Percentiles rank a stretch among this genome's conserved stretches.
These are phyloP conservation scores for Ornithoptera alexandrae DNA, from an alignment of 2,888 invertebrate species.

Conservation along the genomic window DNA sequence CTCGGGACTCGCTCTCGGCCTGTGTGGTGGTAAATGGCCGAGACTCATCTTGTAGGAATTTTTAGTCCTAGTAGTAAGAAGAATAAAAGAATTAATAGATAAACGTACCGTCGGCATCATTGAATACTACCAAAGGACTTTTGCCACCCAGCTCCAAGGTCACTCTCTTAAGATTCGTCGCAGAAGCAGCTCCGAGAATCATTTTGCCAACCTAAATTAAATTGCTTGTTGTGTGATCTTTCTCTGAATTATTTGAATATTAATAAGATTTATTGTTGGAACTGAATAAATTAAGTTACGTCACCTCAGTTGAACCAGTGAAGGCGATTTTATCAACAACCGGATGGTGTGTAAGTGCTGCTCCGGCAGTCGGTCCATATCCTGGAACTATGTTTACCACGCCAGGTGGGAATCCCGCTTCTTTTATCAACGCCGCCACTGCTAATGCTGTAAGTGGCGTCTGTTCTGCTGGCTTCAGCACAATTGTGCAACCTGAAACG, in stretches of 20 bases:
- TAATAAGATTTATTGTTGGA: no score
- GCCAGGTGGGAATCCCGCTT: conserved; percentile 95
- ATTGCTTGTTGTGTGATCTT: not conserved
- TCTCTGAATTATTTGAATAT: not conserved
- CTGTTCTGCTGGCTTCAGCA: conserved; percentile 97
- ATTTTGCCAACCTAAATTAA: conserved; percentile 74
- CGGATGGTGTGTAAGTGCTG: conserved; percentile 85
- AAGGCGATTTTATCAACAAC: conserved; percentile 95
- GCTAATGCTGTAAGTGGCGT: conserved; percentile 95
- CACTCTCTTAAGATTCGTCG: conserved; percentile 89
- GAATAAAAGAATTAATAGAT: not conserved
- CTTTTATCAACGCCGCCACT: conserved; percentile 89
- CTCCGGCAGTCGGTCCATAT: conserved; percentile 89
- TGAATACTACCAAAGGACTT: conserved; percentile 91
- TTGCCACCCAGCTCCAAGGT: conserved; percentile 94
- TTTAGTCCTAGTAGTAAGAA: no score
- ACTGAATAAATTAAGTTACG: not conserved
- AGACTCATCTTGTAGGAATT: no score
- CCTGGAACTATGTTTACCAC: conserved; percentile 96
- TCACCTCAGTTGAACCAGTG: conserved; percentile 71
- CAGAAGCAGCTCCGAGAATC: conserved; percentile 84
- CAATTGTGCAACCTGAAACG: conserved; percentile 85
- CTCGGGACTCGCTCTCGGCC: no score
- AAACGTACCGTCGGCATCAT: conserved; percentile 86
- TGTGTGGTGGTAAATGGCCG: no score